Base-by-base conservation (phyloP, 2,797 vertebrate genomes). In the Myotis planiceps region DNA sequence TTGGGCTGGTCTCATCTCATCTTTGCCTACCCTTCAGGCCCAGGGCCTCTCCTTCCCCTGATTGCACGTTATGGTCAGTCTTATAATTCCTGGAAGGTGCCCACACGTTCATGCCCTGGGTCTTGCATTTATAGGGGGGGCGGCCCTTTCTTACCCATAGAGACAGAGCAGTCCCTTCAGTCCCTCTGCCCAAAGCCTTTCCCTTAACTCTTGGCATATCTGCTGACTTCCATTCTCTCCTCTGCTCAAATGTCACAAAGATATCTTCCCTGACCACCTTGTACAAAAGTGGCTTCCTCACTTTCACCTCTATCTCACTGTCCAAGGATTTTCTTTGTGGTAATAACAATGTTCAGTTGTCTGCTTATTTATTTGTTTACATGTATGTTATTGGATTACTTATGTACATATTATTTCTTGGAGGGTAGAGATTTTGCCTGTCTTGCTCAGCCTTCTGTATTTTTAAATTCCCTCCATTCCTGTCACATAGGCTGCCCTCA, bases 111-210 rank as follows among this genome's bases (percentile, higher is more conserved):
- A 2, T 25, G 4, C 32, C 37, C 32, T 25, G 6, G 2, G 34
- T 6, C 27, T 87, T 13, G 9, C 45, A 16, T 45, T 88, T 55
- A 15, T 21, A 9, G 6, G 80, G 12, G 5, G n/a, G n/a, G n/a
- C n/a, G n/a, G 0, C 3, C 10, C 12, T 37, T 9, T 4, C 14
- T 76, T 1, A 18, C 5, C 65, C 45, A 16, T 0, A 34, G 69
- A 83, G 15, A 23, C 0, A 86, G 13, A 66, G 5, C 0, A 32
- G 7, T 51, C 9, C 4, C 39, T 9, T 9, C 16, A 3, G 42
- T 5, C 2, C 3, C 23, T 76, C 39, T 66, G 25, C 9, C 27
- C 63, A 25, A 37, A 39, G 6, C 18, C 8, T 37, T 74, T 79
- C 6, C 39, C 6, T 34, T 6, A 65, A n/a, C 9, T 23, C 45